Base-by-base conservation (phyloP, 2,113 vertebrate genomes). In the Antechinus flavipes region DNA sequence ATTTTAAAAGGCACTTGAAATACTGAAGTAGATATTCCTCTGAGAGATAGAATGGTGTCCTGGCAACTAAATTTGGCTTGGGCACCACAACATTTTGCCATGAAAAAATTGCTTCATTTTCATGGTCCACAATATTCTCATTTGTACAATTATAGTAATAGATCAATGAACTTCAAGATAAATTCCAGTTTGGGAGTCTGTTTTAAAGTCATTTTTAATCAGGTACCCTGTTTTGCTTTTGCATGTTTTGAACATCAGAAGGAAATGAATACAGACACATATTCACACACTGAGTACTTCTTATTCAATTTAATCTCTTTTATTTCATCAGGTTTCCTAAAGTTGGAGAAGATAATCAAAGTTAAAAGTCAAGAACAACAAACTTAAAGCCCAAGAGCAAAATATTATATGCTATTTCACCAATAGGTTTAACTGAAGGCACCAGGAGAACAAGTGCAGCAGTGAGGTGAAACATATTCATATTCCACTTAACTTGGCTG, bases 401-500 rank as follows among this genome's bases (percentile, higher is more conserved):
- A 92, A 19, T 50, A 3, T 12, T 8, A 56, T 7, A 5, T 24
- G n/a, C 0, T 0, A 0, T 26, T 93, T 23, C 30, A 93, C 54
- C 8, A 55, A 3, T 54, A 93, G 93, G n/a, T 42, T 61, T 49
- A 54, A 16, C 46, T 22, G 53, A 0, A 0, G 10, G 54, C 2
- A 49, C 55, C 55, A 12, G 1, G 30, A 25, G 30, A 47, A 1
- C 0, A 0, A 11, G 95, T 0, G 92, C 50, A 90, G 46, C 19
- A 27, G 3, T 93, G 3, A 23, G 53, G 24, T 46, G 92, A 23
- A 93, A 84, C 3, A 24, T 0, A 0, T 89, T 93, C 27, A 47
- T 91, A 49, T 90, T 61, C 14, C 61, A 94, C 93, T 96, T 97
- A 90, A 96, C 49, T 94, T 56, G 91, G 4, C 91, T 95, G 54